Base-by-base conservation (phyloP, 2,113 vertebrate genomes). In the Coreoperca whiteheadi region DNA sequence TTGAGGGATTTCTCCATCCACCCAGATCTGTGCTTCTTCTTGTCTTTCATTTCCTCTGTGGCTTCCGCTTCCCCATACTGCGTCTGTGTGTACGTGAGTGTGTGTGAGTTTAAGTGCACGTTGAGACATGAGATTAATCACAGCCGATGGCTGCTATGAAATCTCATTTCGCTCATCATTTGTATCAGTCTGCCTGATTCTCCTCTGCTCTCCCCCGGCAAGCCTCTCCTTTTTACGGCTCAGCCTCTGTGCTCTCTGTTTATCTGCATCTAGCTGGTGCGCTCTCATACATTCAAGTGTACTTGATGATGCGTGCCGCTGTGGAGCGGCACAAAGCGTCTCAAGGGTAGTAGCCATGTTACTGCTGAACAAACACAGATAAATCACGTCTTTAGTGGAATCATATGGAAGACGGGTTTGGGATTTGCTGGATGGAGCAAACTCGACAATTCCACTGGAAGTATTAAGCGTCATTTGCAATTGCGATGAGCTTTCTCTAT, bases 161-260 rank as follows among this genome's bases (percentile, higher is more conserved):
- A 95, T 95, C 93, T 96, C 92, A 95, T 96, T 96, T 95, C 79
- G 81, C 88, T 94, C 91, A 91, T 95, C 95, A 92, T 96, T 95
- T 95, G 94, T 93, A 92, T 87, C 81, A 81, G 94, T 90, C 92
- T 81, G 87, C 88, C 89, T 81, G 51, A 75, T 83, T 91, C 89
- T 84, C 79, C 77, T 83, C 73, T 56, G 68, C 79, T 83, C 76
- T 74, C 74, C 75, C 74, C 57, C 59, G 65, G 69, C 74, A 57
- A 75, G 65, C 57, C 83, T 81, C 46, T 39, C 50, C 71, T 82
- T 86, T 81, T 87, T 82, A 74, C 59, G 21, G 61, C 84, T 85
- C 81, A 8, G 79, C 61, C 81, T 82, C 70, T 32, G 60, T 30
- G 71, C 79, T 85, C 37, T 72, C 67, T 78, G 82, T 88, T 88